Evolutionary conservation across 1,140 invertebrate genomes (phyloP).

Genomic region (Cherax destructor): DNA sequence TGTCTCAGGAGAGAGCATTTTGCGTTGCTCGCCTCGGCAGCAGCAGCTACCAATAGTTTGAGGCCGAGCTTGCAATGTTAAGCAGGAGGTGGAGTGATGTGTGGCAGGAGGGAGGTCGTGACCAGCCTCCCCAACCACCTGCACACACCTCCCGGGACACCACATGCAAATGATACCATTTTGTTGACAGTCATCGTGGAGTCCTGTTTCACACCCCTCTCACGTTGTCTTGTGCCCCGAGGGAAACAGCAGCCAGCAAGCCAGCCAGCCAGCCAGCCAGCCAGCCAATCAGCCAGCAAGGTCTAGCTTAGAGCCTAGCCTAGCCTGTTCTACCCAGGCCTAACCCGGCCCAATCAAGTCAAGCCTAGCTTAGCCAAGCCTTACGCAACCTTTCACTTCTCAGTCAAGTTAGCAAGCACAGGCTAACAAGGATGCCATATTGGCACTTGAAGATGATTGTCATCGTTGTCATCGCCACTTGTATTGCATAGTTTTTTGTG

Average conservation of each 20-base stretch:
- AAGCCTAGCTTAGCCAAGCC: too few relatives aligned
- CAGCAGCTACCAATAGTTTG: neutral
- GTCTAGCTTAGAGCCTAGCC: too few relatives aligned
- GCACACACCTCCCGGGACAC: neutral
- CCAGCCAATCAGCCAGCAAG: too few relatives aligned
- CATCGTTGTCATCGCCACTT: neutral
- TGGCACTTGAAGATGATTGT: conserved; percentile 9
- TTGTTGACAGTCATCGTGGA: conserved; percentile 34
- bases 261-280: too few relatives aligned
- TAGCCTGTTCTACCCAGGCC: too few relatives aligned
- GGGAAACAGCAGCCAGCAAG: neutral
- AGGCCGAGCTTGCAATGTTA: conserved; percentile 1
- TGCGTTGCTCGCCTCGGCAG: too few relatives aligned
- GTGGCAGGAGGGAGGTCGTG: conserved; percentile 1
- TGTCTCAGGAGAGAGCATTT: neutral
- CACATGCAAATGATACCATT: conserved; percentile 18
- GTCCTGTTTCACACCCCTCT: conserved; percentile 13
- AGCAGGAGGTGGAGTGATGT: neutral
- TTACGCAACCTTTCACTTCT: too few relatives aligned
- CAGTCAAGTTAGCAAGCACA: neutral
- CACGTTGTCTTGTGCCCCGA: conserved; percentile 2
- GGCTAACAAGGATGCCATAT: neutral
- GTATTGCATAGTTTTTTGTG: neutral
- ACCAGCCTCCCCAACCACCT: conserved; percentile 9
- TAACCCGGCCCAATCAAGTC: too few relatives aligned